Conservation (phyloP, 2,888 invertebrate species). For the Marronus borbonicus region DNA sequence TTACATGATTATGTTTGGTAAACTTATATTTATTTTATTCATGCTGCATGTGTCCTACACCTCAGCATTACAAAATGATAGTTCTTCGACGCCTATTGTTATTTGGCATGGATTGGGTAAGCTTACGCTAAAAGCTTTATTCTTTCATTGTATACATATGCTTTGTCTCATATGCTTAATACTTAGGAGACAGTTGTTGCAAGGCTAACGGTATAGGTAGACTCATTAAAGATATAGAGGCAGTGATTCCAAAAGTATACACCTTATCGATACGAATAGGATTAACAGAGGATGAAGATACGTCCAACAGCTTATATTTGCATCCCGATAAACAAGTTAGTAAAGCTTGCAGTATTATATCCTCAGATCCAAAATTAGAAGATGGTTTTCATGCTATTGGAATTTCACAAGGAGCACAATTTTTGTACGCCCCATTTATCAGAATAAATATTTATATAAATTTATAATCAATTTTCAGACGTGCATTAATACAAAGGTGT, state of each 20-base stretch:
- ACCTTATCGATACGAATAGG: conserved; percentile 91
- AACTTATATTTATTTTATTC: not conserved
- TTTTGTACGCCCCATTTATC: conserved; percentile 81
- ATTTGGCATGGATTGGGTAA: conserved; percentile 98
- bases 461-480: conserved; percentile 72
- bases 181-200: conserved; percentile 92
- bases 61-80: conserved; percentile 45
- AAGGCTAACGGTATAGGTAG: conserved; percentile 89
- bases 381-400: conserved; percentile 96
- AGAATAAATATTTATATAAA: not conserved
- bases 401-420: conserved; percentile 97
- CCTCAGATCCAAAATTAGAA: conserved; percentile 77
- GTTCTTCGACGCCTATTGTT: conserved; percentile 77
- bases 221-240: conserved; percentile 83
- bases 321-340: conserved; percentile 84
- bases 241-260: conserved; percentile 84
- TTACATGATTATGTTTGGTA: not conserved
- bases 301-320: conserved; percentile 87
- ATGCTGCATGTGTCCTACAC: not conserved
- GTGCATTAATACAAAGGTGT: conserved; percentile 94
- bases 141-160: not conserved
- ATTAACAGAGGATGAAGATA: conserved; percentile 78
- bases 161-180: conserved; percentile 36
- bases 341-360: conserved; percentile 82
- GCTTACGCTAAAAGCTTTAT: conserved; percentile 55